Conservation (phyloP, 2,113 vertebrate genomes). For the Orycteropus afer region DNA sequence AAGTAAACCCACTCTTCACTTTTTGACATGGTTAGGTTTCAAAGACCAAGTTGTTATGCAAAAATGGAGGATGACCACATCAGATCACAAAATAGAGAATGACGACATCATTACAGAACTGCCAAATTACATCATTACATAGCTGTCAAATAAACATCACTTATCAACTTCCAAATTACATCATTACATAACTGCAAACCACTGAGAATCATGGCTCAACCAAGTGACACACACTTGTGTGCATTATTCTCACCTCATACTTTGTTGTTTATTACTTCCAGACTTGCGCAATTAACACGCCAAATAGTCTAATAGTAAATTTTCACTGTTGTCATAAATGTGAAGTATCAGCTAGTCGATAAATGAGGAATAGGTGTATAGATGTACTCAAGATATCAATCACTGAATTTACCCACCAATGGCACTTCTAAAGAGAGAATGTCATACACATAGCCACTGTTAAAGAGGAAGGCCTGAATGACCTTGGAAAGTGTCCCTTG, state of each 20-base stretch:
- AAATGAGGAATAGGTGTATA: neutral
- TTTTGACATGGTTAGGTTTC: neutral
- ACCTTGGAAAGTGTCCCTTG: neutral
- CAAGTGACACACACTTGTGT: neutral
- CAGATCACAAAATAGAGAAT: neutral
- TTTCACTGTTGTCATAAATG: neutral
- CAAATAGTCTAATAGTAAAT: neutral
- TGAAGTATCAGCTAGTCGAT: neutral
- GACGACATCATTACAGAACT: neutral
- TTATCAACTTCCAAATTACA: too few species aligned
- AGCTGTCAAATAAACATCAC: too few species aligned
- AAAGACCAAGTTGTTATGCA: neutral
- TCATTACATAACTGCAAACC: neutral
- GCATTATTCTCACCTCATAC: neutral
- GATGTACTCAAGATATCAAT: neutral
- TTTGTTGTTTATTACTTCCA: neutral
- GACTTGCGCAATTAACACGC: neutral
- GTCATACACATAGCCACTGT: too few species aligned
- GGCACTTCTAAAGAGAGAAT: neutral
- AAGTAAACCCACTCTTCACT: neutral
- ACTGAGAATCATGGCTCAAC: neutral
- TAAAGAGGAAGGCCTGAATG: neutral
- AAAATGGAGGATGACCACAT: neutral
- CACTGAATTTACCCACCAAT: neutral
- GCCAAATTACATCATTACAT: neutral